Conservation (phyloP, 2,113 vertebrate species). For the Aptenodytes patagonicus region DNA sequence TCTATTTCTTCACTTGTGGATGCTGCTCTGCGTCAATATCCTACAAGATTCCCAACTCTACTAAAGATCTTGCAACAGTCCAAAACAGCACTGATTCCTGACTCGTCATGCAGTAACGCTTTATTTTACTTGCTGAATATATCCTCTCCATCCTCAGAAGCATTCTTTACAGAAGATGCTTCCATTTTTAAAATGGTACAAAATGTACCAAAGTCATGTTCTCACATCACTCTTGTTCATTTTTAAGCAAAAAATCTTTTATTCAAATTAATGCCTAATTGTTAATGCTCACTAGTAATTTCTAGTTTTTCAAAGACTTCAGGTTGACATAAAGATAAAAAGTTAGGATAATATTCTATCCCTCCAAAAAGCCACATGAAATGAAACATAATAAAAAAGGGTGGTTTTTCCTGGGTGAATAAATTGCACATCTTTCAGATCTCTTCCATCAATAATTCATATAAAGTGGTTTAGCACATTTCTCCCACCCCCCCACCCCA, state of each 20-base stretch:
- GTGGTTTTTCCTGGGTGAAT: neutral
- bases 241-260: neutral
- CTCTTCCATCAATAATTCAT: neutral
- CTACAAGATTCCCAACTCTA: neutral
- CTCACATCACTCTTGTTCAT: neutral
- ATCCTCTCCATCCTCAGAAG: neutral
- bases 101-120: neutral
- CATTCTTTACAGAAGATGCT: neutral
- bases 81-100: neutral
- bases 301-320: neutral
- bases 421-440: neutral
- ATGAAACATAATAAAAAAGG: neutral
- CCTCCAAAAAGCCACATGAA: neutral
- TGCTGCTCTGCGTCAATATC: neutral
- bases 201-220: neutral
- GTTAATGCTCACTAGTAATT: neutral
- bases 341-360: neutral
- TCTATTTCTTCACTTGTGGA: neutral
- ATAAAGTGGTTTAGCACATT: neutral
- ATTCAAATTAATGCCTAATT: constrained; percentile 6
- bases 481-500: neutral
- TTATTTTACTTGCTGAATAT: neutral
- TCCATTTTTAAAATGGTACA: neutral
- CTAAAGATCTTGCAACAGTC: neutral
- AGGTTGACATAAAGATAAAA: neutral